Evolutionary conservation across 2,113 vertebrate genomes (phyloP).

Genomic region (Syngnathoides biaculeatus): DNA sequence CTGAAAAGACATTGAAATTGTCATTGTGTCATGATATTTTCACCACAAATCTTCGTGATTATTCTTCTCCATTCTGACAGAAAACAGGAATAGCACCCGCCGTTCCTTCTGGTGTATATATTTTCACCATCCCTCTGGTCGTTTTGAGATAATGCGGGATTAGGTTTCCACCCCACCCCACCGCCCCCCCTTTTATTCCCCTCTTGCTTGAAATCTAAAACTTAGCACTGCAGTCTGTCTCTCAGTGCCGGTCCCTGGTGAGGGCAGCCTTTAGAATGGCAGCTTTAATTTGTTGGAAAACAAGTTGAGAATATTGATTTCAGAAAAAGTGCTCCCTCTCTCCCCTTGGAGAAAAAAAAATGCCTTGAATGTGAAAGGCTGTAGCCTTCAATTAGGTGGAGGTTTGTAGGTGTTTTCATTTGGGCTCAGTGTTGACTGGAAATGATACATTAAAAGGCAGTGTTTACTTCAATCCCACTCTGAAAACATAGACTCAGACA

Average conservation of each 20-base stretch:
- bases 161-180: slow-evolving; percentile 54
- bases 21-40: slow-evolving; percentile 41
- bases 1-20: slow-evolving; percentile 31
- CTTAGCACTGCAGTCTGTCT: slow-evolving; percentile 51
- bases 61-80: slow-evolving; percentile 29
- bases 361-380: slow-evolving; percentile 69
- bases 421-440: slow-evolving; percentile 75
- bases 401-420: slow-evolving; percentile 83
- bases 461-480: slow-evolving; percentile 82
- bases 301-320: slow-evolving; percentile 78
- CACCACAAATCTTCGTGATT: slow-evolving; percentile 31
- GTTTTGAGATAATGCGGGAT: slow-evolving; percentile 60
- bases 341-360: slow-evolving; percentile 40
- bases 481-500: slow-evolving; percentile 82
- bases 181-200: slow-evolving; percentile 27
- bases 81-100: slow-evolving; percentile 41
- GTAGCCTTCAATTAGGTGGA: slow-evolving; percentile 83
- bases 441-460: slow-evolving; percentile 81
- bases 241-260: slow-evolving; percentile 48
- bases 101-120: slow-evolving; percentile 42
- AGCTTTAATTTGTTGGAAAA: slow-evolving; percentile 78
- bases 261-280: slow-evolving; percentile 62
- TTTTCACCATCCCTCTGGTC: slow-evolving; percentile 30
- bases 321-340: slow-evolving; percentile 57
- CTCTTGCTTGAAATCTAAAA: slow-evolving; percentile 58